These are phyloP conservation scores for Acleris emargana DNA, from an alignment of 2,888 invertebrate genomes.

Conservation along the genomic window DNA sequence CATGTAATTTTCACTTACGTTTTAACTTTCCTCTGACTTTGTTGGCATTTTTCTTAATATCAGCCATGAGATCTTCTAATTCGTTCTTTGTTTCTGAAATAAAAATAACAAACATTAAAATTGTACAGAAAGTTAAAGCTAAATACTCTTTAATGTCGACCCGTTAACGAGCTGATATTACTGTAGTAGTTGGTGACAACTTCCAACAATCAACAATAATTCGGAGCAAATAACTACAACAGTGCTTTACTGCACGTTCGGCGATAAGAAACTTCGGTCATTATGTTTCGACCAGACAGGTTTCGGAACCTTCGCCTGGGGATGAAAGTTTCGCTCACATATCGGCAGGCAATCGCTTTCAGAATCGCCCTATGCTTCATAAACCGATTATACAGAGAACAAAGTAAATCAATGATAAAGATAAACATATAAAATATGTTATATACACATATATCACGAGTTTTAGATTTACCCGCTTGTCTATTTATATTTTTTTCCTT, in stretches of 20 bases:
- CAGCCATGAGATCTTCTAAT: conserved; percentile 99
- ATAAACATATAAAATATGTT: too few species aligned
- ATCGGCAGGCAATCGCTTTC: conserved; percentile 35
- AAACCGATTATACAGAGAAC: not conserved
- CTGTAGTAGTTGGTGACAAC: conserved; percentile 5
- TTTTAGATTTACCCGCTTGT: too few species aligned
- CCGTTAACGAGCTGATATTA: too few species aligned
- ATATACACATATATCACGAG: too few species aligned
- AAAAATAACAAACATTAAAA: conserved; percentile 42
- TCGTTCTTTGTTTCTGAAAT: conserved; percentile 99
- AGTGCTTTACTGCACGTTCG: conserved; percentile 34
- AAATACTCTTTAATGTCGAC: too few species aligned
- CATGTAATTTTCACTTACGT: conserved; percentile 84
- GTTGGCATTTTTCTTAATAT: conserved; percentile 99
- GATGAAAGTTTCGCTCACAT: conserved; percentile 31
- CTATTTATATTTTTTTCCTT: not conserved
- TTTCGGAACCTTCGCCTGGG: conserved; percentile 26
- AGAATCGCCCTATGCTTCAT: conserved; percentile 22
- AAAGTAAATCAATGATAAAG: conserved; percentile 13
- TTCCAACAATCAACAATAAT: conserved; percentile 21
- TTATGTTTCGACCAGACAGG: conserved; percentile 33
- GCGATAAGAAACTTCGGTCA: conserved; percentile 38
- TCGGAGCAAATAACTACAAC: conserved; percentile 21
- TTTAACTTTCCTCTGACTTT: conserved; percentile 99
- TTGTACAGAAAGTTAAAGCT: not conserved